phyloP scores from a whole-genome alignment of 2,888 invertebrate genomes.

The Sabellastarte sp. region DNA sequence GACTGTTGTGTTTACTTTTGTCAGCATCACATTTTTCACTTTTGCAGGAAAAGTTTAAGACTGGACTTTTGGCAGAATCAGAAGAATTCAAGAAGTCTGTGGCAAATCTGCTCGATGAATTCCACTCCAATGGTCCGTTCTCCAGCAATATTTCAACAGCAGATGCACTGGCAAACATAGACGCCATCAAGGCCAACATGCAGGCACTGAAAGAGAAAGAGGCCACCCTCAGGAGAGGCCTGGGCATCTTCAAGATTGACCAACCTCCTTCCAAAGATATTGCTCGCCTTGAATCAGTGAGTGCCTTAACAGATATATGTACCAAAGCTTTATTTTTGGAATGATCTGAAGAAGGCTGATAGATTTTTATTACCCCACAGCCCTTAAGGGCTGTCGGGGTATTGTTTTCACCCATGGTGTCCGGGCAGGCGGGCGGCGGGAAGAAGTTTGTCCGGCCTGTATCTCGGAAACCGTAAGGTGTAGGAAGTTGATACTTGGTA shows the following conservation, averaged over 20 bases:
- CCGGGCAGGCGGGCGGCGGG: no score
- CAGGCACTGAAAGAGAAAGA: slow-evolving; percentile 68
- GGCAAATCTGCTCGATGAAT: slow-evolving; percentile 69
- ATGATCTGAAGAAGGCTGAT: no score
- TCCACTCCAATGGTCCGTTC: slow-evolving; percentile 65
- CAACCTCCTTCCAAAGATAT: slow-evolving; percentile 65
- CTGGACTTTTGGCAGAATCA: slow-evolving; percentile 70
- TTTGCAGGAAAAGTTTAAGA: slow-evolving; percentile 63
- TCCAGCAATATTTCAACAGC: slow-evolving; percentile 40
- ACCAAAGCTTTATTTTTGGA: no score
- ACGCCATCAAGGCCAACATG: slow-evolving; percentile 44
- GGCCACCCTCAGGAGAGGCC: slow-evolving; percentile 66
- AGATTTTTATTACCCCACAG: no score
- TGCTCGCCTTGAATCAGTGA: slow-evolving; percentile 54
- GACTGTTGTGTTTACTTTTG: no score
- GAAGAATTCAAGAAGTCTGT: slow-evolving; percentile 73
- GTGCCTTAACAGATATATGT: no score
- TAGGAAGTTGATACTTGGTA: no score
- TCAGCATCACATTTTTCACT: no score
- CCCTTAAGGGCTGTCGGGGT: no score
- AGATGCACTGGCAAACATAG: slow-evolving; percentile 54
- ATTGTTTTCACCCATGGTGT: no score
- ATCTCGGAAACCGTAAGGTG: no score
- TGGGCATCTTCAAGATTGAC: slow-evolving; percentile 76
- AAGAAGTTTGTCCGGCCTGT: no score